Evolutionary conservation across 2,888 invertebrate species (phyloP).

Genomic region (Pachliopta kotzebuea): DNA sequence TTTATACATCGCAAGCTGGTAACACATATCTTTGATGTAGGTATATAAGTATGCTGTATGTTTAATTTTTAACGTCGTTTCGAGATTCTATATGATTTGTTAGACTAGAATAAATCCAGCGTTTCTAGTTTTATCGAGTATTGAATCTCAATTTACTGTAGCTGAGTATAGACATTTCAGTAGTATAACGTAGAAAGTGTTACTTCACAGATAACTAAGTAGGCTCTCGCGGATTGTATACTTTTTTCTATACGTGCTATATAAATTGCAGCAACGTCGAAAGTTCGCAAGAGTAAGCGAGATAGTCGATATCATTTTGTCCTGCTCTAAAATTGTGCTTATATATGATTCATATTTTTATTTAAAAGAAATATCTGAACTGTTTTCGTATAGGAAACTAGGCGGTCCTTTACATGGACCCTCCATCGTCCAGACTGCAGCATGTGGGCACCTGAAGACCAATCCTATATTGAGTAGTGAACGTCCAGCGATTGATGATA

Average conservation of each 20-base stretch:
- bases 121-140: neutral
- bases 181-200: slow-evolving; percentile 1
- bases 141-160: slow-evolving; percentile 6
- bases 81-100: slow-evolving; percentile 3
- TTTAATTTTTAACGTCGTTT: neutral
- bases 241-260: neutral
- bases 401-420: too few species aligned
- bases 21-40: slow-evolving; percentile 37
- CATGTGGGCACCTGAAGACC: too few species aligned
- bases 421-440: too few species aligned
- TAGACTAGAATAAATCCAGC: slow-evolving; percentile 17
- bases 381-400: too few species aligned
- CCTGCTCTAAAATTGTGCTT: neutral
- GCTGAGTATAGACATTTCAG: neutral
- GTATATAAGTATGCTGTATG: slow-evolving; percentile 29
- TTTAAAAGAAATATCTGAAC: neutral
- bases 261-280: neutral
- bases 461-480: too few species aligned
- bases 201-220: neutral
- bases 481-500: too few species aligned
- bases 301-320: neutral
- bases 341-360: neutral
- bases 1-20: slow-evolving; percentile 40
- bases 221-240: slow-evolving; percentile 4
- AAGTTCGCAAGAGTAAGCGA: neutral